These are phyloP conservation scores for Chrosomus eos DNA, from an alignment of 2,797 vertebrate species.

Conservation along the genomic window DNA sequence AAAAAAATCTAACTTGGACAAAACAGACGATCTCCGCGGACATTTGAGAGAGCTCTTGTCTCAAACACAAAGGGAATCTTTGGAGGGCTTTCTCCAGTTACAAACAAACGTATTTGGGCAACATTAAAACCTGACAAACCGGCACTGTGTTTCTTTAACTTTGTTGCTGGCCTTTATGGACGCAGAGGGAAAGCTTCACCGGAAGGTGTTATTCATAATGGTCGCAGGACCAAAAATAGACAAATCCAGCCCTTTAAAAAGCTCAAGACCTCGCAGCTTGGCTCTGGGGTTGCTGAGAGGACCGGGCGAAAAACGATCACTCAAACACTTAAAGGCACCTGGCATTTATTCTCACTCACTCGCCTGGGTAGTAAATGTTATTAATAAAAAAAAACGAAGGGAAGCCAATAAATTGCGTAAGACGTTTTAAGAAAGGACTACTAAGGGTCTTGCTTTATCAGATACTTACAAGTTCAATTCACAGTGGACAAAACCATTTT, in stretches of 20 bases:
- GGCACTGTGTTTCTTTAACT: conserved; percentile 29
- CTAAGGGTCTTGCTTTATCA: conserved; percentile 16
- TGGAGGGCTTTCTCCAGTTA: conserved; percentile 63
- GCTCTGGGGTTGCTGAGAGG: conserved; percentile 65
- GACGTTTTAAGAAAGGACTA: conserved; percentile 11
- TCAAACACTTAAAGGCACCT: conserved; percentile 69
- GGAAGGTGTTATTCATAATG: conserved; percentile 64
- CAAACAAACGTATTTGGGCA: conserved; percentile 64
- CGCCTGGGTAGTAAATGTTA: conserved; percentile 38
- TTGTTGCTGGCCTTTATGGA: conserved; percentile 45
- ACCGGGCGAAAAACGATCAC: conserved; percentile 52
- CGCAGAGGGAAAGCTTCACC: conserved; percentile 55
- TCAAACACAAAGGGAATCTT: conserved; percentile 57
- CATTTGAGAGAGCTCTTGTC: conserved; percentile 52
- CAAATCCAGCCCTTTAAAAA: conserved; percentile 43
- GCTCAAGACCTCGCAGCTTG: conserved; percentile 61
- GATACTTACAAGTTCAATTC: conserved; percentile 10
- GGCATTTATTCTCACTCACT: conserved; percentile 66
- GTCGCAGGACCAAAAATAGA: conserved; percentile 61
- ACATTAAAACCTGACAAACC: conserved; percentile 66
- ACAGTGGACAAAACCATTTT: not conserved
- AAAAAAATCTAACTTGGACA: conserved; percentile 20
- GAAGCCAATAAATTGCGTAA: not conserved
- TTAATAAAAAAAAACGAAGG: conserved; percentile 29
- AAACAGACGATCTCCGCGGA: conserved; percentile 34